Evolutionary conservation across 2,888 invertebrate genomes (phyloP).

Genomic region (Byasa hedistus): DNA sequence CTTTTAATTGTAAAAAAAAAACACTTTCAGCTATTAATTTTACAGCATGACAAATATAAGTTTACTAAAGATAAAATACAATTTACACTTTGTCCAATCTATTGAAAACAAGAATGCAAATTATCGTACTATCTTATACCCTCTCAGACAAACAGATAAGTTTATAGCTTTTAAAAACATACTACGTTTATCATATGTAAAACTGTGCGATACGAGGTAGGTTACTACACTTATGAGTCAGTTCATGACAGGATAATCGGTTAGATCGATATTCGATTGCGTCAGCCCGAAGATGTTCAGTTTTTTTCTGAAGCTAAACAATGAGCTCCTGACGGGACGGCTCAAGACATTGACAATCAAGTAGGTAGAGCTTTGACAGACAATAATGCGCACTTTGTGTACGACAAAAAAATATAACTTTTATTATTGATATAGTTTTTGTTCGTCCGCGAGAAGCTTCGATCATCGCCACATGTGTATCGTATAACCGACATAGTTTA

Average conservation of each 20-base stretch:
- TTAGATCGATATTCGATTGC: constrained; percentile 61
- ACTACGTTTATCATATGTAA: not conserved
- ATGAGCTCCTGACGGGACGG: constrained; percentile 34
- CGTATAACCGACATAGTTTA: not conserved
- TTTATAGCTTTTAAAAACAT: not conserved
- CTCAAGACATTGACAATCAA: constrained; percentile 35
- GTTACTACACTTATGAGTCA: constrained; percentile 51
- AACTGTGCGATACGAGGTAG: constrained; percentile 29
- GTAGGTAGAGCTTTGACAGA: constrained; percentile 33
- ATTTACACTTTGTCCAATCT: too few species aligned
- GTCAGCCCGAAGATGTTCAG: constrained; percentile 46
- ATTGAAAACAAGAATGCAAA: not conserved
- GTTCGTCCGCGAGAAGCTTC: constrained; percentile 5
- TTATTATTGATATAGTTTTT: constrained; percentile 23
- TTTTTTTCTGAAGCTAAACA: constrained; percentile 37
- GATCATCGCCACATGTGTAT: constrained; percentile 5
- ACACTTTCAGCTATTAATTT: too few species aligned
- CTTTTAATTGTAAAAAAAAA: too few species aligned
- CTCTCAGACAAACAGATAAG: too few species aligned
- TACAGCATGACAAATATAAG: too few species aligned
- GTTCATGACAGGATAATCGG: constrained; percentile 51
- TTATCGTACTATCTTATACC: not conserved
- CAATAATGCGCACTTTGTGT: constrained; percentile 21
- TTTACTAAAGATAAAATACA: too few species aligned
- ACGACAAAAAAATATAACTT: constrained; percentile 14